Percentiles rank a stretch among this genome's conserved stretches.
Conservation (phyloP, 2,888 invertebrate genomes). For the Leptopilina syphax region DNA sequence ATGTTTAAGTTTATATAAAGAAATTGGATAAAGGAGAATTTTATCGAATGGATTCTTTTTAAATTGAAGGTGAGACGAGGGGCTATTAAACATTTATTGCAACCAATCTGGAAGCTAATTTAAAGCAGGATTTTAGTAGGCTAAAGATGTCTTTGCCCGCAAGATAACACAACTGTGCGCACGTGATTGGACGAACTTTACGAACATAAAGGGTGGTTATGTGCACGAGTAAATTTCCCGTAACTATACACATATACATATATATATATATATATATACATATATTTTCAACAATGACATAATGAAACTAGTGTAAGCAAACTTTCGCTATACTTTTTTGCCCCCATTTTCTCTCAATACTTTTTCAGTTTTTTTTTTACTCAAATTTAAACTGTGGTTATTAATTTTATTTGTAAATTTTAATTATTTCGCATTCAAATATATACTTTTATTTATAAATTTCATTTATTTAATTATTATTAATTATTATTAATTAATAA, state of each 20-base stretch:
- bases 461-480: too few species aligned
- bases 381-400: neutral
- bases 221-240: conserved; percentile 19
- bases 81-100: conserved; percentile 26
- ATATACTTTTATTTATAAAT: too few species aligned
- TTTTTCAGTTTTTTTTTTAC: too few species aligned
- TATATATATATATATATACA: too few species aligned
- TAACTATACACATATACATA: neutral
- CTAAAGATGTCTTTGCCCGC: conserved; percentile 17
- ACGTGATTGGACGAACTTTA: conserved; percentile 19
- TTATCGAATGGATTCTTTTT: conserved; percentile 1
- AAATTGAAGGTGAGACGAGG: conserved; percentile 9
- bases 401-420: too few species aligned
- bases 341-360: too few species aligned
- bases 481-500: too few species aligned
- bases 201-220: conserved; percentile 12
- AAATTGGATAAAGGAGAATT: neutral
- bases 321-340: too few species aligned
- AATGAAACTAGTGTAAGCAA: conserved; percentile 6
- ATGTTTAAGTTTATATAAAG: conserved; percentile 14
- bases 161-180: conserved; percentile 21
- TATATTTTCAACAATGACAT: neutral
- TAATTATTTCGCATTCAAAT: too few species aligned
- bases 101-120: conserved; percentile 28
- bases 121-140: conserved; percentile 25